These are phyloP conservation scores for Vulpes ferrilata DNA, from an alignment of 2,113 vertebrate genomes.

Conservation along the genomic window DNA sequence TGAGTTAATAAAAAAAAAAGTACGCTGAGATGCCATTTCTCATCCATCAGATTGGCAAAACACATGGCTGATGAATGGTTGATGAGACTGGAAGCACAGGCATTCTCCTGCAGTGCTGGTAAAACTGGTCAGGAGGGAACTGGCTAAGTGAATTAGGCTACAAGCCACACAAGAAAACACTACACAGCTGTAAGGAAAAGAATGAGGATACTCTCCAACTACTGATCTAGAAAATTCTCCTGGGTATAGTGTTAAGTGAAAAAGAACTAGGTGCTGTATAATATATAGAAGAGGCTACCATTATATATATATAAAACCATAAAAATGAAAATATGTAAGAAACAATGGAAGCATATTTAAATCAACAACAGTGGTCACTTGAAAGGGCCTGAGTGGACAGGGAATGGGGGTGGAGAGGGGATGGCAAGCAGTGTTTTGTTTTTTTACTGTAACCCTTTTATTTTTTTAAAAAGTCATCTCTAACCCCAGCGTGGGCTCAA, in stretches of 20 bases:
- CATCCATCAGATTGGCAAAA: background rate
- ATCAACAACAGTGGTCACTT: background rate
- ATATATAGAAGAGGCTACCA: background rate
- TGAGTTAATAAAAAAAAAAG: background rate
- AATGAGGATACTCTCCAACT: background rate
- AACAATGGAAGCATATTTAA: background rate
- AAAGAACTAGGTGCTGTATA: background rate
- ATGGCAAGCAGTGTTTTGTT: background rate
- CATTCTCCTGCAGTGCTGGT: background rate
- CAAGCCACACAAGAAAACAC: background rate
- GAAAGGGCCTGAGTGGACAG: background rate
- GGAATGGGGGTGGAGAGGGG: background rate
- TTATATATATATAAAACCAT: background rate
- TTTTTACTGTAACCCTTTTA: background rate
- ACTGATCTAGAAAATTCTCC: background rate
- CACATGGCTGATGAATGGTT: background rate
- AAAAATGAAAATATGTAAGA: constrained; percentile 15
- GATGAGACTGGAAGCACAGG: background rate
- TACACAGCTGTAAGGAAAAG: background rate
- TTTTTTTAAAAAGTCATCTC: background rate
- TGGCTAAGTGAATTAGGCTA: background rate
- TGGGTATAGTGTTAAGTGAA: background rate
- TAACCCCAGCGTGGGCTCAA: background rate
- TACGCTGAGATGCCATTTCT: background rate
- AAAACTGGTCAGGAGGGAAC: background rate